Conservation (phyloP, 1,140 invertebrate species). For the Hetaerina americana region DNA sequence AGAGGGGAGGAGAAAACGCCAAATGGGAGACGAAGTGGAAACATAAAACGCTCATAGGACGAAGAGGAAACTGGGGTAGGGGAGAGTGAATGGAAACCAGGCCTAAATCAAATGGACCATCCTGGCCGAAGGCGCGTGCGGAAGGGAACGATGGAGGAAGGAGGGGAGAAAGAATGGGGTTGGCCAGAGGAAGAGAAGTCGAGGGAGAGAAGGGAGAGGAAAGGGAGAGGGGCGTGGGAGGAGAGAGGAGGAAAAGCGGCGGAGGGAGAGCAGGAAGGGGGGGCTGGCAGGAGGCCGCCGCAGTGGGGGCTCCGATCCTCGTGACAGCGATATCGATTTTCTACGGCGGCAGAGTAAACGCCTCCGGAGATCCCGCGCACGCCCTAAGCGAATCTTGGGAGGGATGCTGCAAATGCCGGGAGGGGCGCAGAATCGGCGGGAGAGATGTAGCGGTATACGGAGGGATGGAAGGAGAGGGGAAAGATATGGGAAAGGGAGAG, state of each 20-base stretch:
- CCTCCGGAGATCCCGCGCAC: neutral
- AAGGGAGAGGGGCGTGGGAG: neutral
- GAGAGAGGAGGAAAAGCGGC: neutral
- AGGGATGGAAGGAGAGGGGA: neutral
- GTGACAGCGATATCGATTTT: neutral
- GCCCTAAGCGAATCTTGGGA: neutral
- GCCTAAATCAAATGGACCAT: too few relatives aligned
- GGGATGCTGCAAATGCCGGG: neutral
- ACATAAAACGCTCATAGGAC: too few relatives aligned
- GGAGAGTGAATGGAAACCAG: too few relatives aligned
- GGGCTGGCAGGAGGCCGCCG: neutral
- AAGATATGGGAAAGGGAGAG: neutral
- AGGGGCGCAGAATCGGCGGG: too few relatives aligned
- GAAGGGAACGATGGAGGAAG: too few relatives aligned
- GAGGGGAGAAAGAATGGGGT: too few relatives aligned
- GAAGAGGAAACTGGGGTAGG: too few relatives aligned
- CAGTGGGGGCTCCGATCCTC: neutral
- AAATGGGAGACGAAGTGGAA: too few relatives aligned
- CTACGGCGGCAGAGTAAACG: neutral
- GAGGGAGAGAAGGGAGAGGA: neutral
- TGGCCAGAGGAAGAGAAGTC: neutral
- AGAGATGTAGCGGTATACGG: too few relatives aligned
- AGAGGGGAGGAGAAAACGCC: too few relatives aligned
- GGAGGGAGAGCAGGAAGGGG: neutral
- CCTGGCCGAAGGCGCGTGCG: too few relatives aligned